Evolutionary conservation across 1,140 invertebrate species (phyloP).

Genomic region (Protaetia brevitarsis): DNA sequence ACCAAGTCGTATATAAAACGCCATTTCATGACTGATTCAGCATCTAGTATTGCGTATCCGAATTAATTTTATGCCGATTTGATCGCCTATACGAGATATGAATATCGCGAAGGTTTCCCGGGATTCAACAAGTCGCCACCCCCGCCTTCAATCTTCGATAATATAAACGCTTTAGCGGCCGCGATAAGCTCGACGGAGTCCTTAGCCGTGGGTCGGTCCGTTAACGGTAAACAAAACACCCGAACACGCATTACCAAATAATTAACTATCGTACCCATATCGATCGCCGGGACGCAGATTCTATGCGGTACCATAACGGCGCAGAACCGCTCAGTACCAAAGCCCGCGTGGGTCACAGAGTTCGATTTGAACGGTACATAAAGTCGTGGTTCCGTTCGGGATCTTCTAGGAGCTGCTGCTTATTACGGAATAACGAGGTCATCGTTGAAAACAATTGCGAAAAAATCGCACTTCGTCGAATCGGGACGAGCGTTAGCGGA

Average conservation of each 20-base stretch:
- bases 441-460: slow-evolving; percentile 17
- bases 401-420: not conserved
- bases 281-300: not conserved
- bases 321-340: too few species aligned
- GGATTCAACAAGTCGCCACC: not conserved
- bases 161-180: not conserved
- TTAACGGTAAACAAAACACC: not conserved
- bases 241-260: not conserved
- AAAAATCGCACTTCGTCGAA: not conserved
- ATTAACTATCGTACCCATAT: not conserved
- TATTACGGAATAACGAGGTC: slow-evolving; percentile 15
- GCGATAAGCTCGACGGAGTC: not conserved
- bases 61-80: not conserved
- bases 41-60: not conserved
- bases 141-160: not conserved
- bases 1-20: too few species aligned
- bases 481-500: not conserved
- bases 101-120: not conserved
- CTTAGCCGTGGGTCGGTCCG: not conserved
- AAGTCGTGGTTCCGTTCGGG: too few species aligned
- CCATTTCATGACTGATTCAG: not conserved
- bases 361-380: too few species aligned
- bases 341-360: too few species aligned
- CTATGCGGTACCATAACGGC: too few species aligned
- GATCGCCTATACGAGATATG: not conserved